Base-by-base conservation (phyloP, 1,140 invertebrate genomes). In the Orussus abietinus region DNA sequence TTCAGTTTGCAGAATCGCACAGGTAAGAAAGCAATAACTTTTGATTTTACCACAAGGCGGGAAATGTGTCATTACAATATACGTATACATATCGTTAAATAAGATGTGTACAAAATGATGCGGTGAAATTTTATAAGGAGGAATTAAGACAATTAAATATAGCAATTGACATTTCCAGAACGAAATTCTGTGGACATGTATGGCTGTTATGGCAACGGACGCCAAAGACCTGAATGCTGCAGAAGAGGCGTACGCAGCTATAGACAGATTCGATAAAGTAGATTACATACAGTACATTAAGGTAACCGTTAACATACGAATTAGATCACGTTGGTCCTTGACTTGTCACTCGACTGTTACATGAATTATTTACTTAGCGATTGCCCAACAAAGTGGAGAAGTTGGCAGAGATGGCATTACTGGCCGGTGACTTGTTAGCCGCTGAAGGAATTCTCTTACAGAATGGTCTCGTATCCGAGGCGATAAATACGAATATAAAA, bases 181-280 rank as follows among this genome's bases (percentile, higher is more conserved):
- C 56, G 84, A 88, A 49, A 82, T 80, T 21, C 66, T 96, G 11
- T 97, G 94, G 93, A 86, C 91, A 1, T 90, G 88, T 55, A 74
- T 96, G 46, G 93, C 92, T 3, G 88, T 88, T 1, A 77, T 95
- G 66, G 84, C 92, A 9, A 85, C 85, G 33, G 82, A 88, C 50
- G 80, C 80, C 30, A 86, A 83, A 59, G 79, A 92, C 52, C 69
- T 96, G 14, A 78, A 83, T 26, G 84, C 90, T 18, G 92, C 92
- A 1, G 92, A 96, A 77, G 85, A 95, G 62, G 88, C 91, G 6
- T 98, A 94, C 73, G 87, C 91, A n/a, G 84, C 90, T 14, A 89
- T 97, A 39, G 81, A 84, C 47, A 85, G 92, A 77, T 85, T 83
- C 31, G 92, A 96, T 56, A 95, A 96, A 81, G 92, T 96, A 0